A percentile compares a stretch with the other conserved stretches of the same genome.
Conservation (phyloP, 1,140 invertebrate species). For the Nasonia giraulti region DNA sequence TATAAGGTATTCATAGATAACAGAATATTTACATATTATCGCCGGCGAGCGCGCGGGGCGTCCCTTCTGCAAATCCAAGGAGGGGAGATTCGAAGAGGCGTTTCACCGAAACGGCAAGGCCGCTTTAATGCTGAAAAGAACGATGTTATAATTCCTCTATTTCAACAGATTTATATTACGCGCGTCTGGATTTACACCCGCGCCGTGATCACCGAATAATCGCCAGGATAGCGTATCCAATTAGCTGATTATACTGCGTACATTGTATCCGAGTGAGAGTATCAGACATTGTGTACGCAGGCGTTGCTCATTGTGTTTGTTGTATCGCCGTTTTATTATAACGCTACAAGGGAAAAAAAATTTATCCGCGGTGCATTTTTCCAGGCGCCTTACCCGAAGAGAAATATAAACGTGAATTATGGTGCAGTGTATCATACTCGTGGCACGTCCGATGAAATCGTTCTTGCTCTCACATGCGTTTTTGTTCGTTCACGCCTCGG, state of each 20-base stretch:
- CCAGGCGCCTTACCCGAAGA: background rate
- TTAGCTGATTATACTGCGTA: too few species aligned
- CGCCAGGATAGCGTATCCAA: too few species aligned
- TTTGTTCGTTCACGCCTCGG: conserved; percentile 32
- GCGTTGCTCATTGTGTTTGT: too few species aligned
- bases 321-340: background rate
- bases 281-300: too few species aligned
- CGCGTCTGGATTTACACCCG: too few species aligned
- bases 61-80: conserved; percentile 44
- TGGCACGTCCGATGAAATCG: conserved; percentile 13
- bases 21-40: conserved; percentile 75
- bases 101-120: conserved; percentile 31
- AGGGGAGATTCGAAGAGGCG: conserved; percentile 20
- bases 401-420: background rate
- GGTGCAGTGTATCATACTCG: too few species aligned
- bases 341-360: background rate
- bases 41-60: conserved; percentile 40
- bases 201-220: background rate
- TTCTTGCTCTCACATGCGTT: conserved; percentile 19
- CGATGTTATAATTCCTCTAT: background rate
- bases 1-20: conserved; percentile 64
- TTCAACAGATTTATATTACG: conserved; percentile 9
- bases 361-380: background rate
- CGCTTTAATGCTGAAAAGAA: conserved; percentile 33
- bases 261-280: too few species aligned